These are phyloP conservation scores for Micropterix aruncella DNA, from an alignment of 2,888 invertebrate genomes.

Conservation along the genomic window DNA sequence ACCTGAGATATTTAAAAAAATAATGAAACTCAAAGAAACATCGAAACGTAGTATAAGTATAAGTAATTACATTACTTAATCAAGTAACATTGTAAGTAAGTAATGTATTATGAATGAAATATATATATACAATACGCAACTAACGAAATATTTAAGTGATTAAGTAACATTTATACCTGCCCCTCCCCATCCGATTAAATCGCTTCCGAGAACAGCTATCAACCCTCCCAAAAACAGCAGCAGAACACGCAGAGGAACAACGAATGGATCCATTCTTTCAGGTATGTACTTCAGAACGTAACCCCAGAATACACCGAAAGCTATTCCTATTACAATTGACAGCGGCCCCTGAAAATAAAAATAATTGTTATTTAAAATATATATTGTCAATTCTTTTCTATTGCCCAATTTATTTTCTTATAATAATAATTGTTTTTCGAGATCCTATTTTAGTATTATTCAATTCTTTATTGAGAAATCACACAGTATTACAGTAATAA, in stretches of 20 bases:
- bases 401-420: too few species aligned
- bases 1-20: too few species aligned
- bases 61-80: not conserved
- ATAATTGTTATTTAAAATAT: too few species aligned
- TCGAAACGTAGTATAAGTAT: not conserved
- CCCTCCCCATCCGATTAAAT: constrained; percentile 47
- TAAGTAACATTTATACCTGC: constrained; percentile 23
- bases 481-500: too few species aligned
- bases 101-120: too few species aligned
- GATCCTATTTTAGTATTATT: too few species aligned
- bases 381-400: too few species aligned
- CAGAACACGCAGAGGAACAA: constrained; percentile 52
- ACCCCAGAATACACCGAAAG: constrained; percentile 61
- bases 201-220: constrained; percentile 65
- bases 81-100: too few species aligned
- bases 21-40: not conserved
- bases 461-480: too few species aligned
- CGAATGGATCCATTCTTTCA: constrained; percentile 51
- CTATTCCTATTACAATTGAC: constrained; percentile 54
- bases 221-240: constrained; percentile 60
- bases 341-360: constrained; percentile 39
- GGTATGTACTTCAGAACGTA: constrained; percentile 56
- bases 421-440: too few species aligned
- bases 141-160: too few species aligned
- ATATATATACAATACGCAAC: too few species aligned